phyloP scores from a whole-genome alignment of 1,140 invertebrate genomes.

The roundworm (Caenorhabditis elegans) region WBcel235 BX284604.4:9866001-9866500 shows the following conservation, averaged over 20 bases:
- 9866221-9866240: background rate
- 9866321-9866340: background rate
- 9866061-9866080: conserved; percentile 40
- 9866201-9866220: background rate
- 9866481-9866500: no score
- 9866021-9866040: conserved; percentile 57
- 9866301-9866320: background rate
- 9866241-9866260: background rate
- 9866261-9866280: background rate
- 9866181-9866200: background rate
- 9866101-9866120: background rate
- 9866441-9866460: no score
- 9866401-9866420: no score
- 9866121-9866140: background rate
- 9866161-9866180: no score
- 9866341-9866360: background rate
- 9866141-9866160: no score
- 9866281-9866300: conserved; percentile 1
- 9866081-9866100: background rate
- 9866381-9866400: background rate
- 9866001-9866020: conserved; percentile 54
- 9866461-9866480: no score
- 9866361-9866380: conserved; percentile 2
- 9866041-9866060: conserved; percentile 48
- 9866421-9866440: no score